Conservation (phyloP, 2,113 vertebrate species). For the Alligator mississippiensis region DNA sequence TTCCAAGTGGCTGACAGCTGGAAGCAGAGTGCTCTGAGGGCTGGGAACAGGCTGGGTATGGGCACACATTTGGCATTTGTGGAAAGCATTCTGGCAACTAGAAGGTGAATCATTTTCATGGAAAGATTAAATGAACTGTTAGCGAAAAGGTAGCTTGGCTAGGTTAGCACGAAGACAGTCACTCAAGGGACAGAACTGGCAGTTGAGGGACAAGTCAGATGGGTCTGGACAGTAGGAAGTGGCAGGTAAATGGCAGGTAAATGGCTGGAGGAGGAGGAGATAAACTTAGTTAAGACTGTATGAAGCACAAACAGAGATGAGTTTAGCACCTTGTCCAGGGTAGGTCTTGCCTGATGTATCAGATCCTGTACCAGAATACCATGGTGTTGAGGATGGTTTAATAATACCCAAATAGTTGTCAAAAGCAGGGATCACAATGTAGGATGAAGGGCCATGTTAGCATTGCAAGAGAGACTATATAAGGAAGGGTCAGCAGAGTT, state of each 20-base stretch:
- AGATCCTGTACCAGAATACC: background rate
- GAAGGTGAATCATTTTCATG: background rate
- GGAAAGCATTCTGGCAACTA: background rate
- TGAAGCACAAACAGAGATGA: background rate
- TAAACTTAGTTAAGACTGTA: background rate
- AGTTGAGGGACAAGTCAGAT: background rate
- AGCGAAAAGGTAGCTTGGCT: background rate
- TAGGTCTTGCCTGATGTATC: background rate
- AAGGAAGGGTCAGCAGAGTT: rapidly evolving
- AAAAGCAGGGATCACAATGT: background rate
- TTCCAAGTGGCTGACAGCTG: background rate
- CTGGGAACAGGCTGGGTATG: background rate
- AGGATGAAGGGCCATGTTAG: background rate
- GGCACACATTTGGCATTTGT: background rate
- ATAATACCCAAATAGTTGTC: background rate
- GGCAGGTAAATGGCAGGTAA: background rate
- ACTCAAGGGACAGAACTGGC: background rate
- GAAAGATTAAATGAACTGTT: background rate
- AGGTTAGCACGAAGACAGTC: background rate
- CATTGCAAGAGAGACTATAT: background rate
- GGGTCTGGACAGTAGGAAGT: background rate
- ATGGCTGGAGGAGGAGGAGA: background rate
- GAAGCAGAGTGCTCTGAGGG: background rate
- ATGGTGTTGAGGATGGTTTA: background rate
- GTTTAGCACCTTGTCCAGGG: background rate